Evolutionary conservation across 1,140 invertebrate genomes (phyloP).

Genomic region (Holcopasites calliopsidis): DNA sequence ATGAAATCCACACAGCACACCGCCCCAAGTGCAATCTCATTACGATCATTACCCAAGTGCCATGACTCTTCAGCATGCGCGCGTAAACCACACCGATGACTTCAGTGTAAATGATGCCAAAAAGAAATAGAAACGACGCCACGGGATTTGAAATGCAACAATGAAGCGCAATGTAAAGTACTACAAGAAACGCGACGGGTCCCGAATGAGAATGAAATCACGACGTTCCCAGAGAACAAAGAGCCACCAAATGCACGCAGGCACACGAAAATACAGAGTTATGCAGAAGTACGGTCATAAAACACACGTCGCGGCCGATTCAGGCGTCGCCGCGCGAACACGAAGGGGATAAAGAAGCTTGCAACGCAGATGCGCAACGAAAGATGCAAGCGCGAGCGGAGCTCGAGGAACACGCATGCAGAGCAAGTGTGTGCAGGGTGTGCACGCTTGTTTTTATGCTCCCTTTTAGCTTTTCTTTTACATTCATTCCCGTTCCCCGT

Average conservation of each 20-base stretch:
- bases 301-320: conserved; percentile 49
- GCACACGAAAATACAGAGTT: conserved; percentile 20
- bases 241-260: background rate
- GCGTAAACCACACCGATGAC: no score
- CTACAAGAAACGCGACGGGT: background rate
- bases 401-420: no score
- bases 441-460: conserved; percentile 32
- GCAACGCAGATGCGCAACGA: conserved; percentile 37
- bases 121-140: no score
- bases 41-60: no score
- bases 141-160: no score
- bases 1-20: background rate
- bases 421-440: background rate
- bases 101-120: no score
- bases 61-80: no score
- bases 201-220: background rate
- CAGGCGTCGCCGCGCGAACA: conserved; percentile 50
- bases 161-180: background rate
- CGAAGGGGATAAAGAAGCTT: conserved; percentile 41
- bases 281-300: conserved; percentile 38
- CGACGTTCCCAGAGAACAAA: conserved; percentile 11
- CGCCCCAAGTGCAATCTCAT: background rate
- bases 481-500: background rate
- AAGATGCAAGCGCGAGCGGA: conserved; percentile 7
- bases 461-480: background rate